phyloP scores from a whole-genome alignment of 2,888 invertebrate genomes.

The Artemia sinica region DNA sequence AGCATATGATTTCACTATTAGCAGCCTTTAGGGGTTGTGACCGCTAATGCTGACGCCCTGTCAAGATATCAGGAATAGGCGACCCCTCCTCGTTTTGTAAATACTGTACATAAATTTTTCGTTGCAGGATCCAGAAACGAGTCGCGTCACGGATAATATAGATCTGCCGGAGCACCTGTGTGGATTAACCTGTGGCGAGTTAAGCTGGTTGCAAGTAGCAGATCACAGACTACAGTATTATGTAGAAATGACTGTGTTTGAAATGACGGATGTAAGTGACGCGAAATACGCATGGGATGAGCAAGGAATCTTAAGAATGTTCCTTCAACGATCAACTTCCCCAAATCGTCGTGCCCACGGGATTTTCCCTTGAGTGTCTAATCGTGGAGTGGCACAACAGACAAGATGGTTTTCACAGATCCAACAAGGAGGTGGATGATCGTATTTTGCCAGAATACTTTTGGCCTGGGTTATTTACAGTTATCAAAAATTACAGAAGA shows the following conservation, averaged over 20 bases:
- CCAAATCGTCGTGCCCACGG: background rate
- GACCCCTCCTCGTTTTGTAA: background rate
- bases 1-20: too few species aligned
- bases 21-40: too few species aligned
- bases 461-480: background rate
- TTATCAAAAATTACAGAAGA: background rate
- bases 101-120: background rate
- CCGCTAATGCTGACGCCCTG: too few species aligned
- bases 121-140: background rate
- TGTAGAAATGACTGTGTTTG: background rate
- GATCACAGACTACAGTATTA: background rate
- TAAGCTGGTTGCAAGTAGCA: background rate
- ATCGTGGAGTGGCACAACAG: background rate
- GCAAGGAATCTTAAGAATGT: background rate
- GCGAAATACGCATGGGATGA: background rate
- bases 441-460: background rate
- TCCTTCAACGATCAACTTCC: constrained; percentile 5
- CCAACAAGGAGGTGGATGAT: background rate
- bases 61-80: too few species aligned
- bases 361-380: background rate
- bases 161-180: background rate
- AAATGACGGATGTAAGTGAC: background rate
- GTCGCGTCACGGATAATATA: background rate
- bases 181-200: background rate
- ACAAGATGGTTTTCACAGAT: background rate